Evolutionary conservation across 2,113 vertebrate genomes (phyloP).

Genomic region (Colossoma macropomum): DNA sequence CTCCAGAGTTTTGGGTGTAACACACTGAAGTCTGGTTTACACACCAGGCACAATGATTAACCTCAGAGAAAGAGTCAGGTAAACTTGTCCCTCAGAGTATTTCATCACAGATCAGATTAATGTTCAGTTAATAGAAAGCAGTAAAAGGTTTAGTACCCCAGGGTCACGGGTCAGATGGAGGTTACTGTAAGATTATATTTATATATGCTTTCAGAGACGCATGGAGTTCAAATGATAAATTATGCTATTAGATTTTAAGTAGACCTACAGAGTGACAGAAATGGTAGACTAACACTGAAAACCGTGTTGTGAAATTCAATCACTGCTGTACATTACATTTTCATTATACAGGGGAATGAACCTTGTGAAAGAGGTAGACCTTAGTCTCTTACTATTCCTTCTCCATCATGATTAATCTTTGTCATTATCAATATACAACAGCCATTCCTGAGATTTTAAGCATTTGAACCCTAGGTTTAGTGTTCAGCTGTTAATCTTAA

Average conservation of each 20-base stretch:
- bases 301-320: slow-evolving; percentile 60
- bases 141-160: slow-evolving; percentile 67
- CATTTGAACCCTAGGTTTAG: background rate
- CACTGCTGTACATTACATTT: slow-evolving; percentile 40
- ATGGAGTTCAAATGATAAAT: slow-evolving; percentile 57
- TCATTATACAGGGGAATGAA: slow-evolving; percentile 60
- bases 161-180: slow-evolving; percentile 65
- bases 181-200: slow-evolving; percentile 62
- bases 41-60: slow-evolving; percentile 56
- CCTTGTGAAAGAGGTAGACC: background rate
- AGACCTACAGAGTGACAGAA: slow-evolving; percentile 39
- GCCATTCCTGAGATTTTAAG: background rate
- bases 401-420: background rate
- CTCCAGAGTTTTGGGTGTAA: slow-evolving; percentile 59
- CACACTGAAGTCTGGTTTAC: slow-evolving; percentile 68
- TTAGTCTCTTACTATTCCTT: background rate
- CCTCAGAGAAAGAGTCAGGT: background rate
- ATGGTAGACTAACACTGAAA: slow-evolving; percentile 53
- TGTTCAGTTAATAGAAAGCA: slow-evolving; percentile 8
- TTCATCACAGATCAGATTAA: background rate
- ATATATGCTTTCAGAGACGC: slow-evolving; percentile 40
- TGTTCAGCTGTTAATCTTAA: background rate
- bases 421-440: background rate
- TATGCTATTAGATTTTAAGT: slow-evolving; percentile 51
- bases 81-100: background rate